These are phyloP conservation scores for Pontoporia blainvillei DNA, from an alignment of 2,113 vertebrate genomes.

Conservation along the genomic window DNA sequence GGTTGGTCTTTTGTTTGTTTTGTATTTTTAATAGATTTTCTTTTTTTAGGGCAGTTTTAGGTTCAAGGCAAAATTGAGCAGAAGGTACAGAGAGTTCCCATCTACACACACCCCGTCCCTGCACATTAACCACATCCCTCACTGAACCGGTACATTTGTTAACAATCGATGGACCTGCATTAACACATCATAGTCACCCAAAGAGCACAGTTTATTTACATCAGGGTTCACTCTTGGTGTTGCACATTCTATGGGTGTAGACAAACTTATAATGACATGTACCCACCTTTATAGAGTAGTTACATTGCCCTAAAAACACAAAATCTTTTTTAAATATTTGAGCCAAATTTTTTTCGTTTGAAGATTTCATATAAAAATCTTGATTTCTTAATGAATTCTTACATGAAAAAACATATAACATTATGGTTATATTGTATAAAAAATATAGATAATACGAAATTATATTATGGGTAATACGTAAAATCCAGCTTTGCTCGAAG, in stretches of 20 bases:
- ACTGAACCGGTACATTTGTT: background rate
- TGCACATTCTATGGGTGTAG: background rate
- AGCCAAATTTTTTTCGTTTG: background rate
- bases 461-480: background rate
- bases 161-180: background rate
- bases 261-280: background rate
- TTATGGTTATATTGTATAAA: background rate
- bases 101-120: background rate
- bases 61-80: background rate
- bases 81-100: background rate
- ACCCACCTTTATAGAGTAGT: background rate
- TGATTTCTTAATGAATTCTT: background rate
- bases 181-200: background rate
- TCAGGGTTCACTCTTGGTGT: background rate
- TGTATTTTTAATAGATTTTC: background rate
- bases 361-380: constrained; percentile 14
- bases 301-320: background rate
- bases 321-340: background rate
- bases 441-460: background rate
- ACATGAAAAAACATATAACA: background rate
- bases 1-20: background rate
- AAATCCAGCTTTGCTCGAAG: background rate
- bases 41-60: background rate
- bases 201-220: background rate
- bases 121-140: background rate